Base-by-base conservation (phyloP, 1,140 invertebrate genomes). In the Pseudoatta argentina region DNA sequence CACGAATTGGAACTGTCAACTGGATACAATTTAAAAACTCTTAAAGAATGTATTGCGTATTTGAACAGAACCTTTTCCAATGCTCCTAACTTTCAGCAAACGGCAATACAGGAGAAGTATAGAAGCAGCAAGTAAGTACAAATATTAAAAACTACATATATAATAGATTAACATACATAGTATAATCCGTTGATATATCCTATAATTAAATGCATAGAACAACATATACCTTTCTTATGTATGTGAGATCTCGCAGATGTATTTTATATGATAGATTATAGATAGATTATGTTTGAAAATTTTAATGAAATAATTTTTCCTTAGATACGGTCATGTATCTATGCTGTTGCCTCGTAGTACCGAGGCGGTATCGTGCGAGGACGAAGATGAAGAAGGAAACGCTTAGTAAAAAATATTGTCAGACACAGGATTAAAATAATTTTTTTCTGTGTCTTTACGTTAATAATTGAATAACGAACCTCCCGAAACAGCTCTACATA, bases 101-200 rank as follows among this genome's bases (percentile, higher is more conserved):
- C 98, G 92, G 98, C 98, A 4, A 97, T 99, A 83, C 96, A 96
- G 71, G 97, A 98, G 90, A 98, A 98, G 95, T 98, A 98, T 94
- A 98, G 97, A 95, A 95, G 94, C 86, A 96, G 96, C 94, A 98
- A 98, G 27, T 27, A 27, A 27, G 27, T 27, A 27, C 27, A 27
- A 27, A 27, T 27, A 27, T 27, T 27, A 27, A 27, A 27, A 27
- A 1, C 2, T 6, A 61, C 24, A 59, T 59, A 24, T 71, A 71
- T 67, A 30, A 30, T 7, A 61, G 24, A 16, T 27, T 8, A 27
- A 24, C 85, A 34, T n/a, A 14, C 59, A 63, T 24, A 10, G 53
- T 67, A 72, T 6, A 78, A 82, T 24, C n/a, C 63, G 21, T 4
- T 90, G 14, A 27, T 6, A 27, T 24, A 78, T 59, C 57, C 63